These are phyloP conservation scores for Antheraea pernyi DNA, from an alignment of 1,140 invertebrate species.

Conservation along the genomic window DNA sequence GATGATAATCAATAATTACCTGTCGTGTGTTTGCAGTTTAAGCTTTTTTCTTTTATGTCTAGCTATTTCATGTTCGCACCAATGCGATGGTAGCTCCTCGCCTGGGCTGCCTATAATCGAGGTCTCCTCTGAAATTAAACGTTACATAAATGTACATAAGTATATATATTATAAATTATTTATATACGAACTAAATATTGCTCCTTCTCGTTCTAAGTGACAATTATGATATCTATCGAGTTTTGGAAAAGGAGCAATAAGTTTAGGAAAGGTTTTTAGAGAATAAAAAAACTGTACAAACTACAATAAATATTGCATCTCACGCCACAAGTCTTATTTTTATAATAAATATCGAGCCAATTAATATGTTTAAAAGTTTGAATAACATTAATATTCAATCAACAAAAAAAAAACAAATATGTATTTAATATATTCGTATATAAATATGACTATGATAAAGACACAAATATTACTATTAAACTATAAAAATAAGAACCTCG, in stretches of 20 bases:
- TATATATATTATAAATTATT: background rate
- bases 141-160: slow-evolving; percentile 1
- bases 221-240: background rate
- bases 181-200: background rate
- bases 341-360: no score
- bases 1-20: slow-evolving; percentile 33
- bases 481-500: background rate
- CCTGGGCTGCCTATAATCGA: slow-evolving; percentile 62
- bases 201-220: background rate
- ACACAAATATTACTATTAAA: no score
- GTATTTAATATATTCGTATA: no score
- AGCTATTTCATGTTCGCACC: slow-evolving; percentile 64
- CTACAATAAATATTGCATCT: no score
- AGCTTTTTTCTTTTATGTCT: slow-evolving; percentile 60
- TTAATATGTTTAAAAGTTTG: no score
- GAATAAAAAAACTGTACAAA: no score
- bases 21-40: slow-evolving; percentile 57
- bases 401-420: no score
- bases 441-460: background rate
- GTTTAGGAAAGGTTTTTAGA: background rate
- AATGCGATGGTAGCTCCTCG: slow-evolving; percentile 56
- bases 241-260: background rate
- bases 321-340: no score
- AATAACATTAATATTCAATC: no score
- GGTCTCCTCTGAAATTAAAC: slow-evolving; percentile 53